Conservation (phyloP, 2,888 invertebrate species). For the Eupeodes latifasciatus region DNA sequence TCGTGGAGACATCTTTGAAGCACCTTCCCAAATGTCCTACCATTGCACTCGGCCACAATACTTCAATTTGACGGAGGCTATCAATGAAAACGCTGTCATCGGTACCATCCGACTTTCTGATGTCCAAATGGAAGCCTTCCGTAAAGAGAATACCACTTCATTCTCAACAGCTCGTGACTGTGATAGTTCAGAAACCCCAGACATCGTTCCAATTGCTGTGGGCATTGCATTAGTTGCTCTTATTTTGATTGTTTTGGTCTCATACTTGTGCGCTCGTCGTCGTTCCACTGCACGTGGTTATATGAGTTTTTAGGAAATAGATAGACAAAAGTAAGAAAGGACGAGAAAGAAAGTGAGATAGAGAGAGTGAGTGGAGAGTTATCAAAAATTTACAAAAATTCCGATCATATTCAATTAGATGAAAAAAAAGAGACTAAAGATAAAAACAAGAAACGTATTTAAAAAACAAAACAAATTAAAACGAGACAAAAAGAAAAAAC, state of each 20-base stretch:
- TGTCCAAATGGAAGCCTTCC: constrained; percentile 91
- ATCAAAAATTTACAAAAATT: constrained; percentile 29
- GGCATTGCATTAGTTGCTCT: constrained; percentile 96
- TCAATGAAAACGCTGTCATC: constrained; percentile 77
- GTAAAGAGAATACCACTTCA: constrained; percentile 84
- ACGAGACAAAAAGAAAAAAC: constrained; percentile 20
- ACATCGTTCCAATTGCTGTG: constrained; percentile 98
- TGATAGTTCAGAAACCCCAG: constrained; percentile 89
- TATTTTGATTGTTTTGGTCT: constrained; percentile 95
- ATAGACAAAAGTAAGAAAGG: background rate
- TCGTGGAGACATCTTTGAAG: constrained; percentile 85
- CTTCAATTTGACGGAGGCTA: constrained; percentile 85
- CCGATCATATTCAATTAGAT: constrained; percentile 63
- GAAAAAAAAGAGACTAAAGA: constrained; percentile 55
- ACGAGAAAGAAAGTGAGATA: background rate
- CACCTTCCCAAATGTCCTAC: constrained; percentile 89
- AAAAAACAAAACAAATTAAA: background rate
- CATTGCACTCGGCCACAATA: constrained; percentile 87
- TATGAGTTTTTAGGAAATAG: constrained; percentile 89
- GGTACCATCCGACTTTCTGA: constrained; percentile 86
- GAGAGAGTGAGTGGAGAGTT: constrained; percentile 11
- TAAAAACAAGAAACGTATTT: constrained; percentile 7
- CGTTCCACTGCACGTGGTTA: constrained; percentile 93
- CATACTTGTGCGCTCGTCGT: constrained; percentile 96
- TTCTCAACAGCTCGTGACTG: constrained; percentile 91